Evolutionary conservation across 2,888 invertebrate species (phyloP).

Genomic region (Synergus laeviventris): DNA sequence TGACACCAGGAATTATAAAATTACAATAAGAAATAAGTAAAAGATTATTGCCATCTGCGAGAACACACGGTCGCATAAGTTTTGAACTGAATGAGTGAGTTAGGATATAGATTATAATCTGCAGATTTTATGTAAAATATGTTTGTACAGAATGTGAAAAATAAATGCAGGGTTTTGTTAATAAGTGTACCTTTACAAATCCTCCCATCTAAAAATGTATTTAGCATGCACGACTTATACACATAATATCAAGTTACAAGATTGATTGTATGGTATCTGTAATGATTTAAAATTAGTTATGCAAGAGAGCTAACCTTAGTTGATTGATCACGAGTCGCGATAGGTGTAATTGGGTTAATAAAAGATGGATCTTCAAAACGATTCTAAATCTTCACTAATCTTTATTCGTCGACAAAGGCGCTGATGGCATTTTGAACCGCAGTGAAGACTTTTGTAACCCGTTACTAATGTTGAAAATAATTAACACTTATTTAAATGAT

Average conservation of each 20-base stretch:
- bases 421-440: background rate
- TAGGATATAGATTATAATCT: conserved; percentile 57
- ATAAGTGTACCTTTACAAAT: background rate
- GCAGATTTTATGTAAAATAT: conserved; percentile 73
- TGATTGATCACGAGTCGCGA: background rate
- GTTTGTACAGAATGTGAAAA: conserved; percentile 75
- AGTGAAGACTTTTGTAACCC: background rate
- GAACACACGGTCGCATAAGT: conserved; percentile 30
- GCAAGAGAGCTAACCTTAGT: background rate
- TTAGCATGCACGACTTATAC: background rate
- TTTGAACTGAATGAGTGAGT: conserved; percentile 50
- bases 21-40: conserved; percentile 36
- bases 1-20: background rate
- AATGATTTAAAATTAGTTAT: background rate
- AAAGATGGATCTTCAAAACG: background rate
- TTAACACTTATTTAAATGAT: background rate
- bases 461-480: background rate
- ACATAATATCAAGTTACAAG: background rate
- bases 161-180: conserved; percentile 73
- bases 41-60: conserved; percentile 22
- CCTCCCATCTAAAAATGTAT: background rate
- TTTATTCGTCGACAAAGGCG: background rate
- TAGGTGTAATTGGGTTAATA: background rate
- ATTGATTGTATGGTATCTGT: background rate
- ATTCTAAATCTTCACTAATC: background rate